phyloP scores from a whole-genome alignment of 2,113 vertebrate species.

The Acinonyx jubatus region DNA sequence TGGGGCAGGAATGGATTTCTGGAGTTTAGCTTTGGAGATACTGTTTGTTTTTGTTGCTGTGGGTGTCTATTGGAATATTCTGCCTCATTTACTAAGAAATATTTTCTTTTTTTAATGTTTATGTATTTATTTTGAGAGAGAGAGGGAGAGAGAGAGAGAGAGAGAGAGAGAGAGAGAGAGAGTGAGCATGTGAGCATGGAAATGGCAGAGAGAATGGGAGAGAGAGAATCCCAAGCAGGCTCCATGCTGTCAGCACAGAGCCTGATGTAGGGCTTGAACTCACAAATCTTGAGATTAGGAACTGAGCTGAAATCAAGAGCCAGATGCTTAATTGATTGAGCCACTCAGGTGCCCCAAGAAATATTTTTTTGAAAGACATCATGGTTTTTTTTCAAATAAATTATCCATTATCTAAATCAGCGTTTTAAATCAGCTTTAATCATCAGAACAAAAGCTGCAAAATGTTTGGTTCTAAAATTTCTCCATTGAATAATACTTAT shows the following conservation, averaged over 20 bases:
- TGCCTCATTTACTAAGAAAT: background rate
- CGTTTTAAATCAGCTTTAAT: conserved; percentile 11
- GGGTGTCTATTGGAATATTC: background rate
- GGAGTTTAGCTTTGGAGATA: conserved; percentile 3
- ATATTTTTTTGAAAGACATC: background rate
- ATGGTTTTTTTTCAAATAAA: background rate
- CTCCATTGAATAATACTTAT: background rate
- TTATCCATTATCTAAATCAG: background rate
- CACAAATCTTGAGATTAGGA: too few species aligned
- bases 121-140: too few species aligned
- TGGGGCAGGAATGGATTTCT: background rate
- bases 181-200: too few species aligned
- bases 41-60: background rate
- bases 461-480: background rate
- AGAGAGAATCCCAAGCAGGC: too few species aligned
- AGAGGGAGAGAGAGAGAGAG: too few species aligned
- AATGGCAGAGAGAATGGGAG: too few species aligned
- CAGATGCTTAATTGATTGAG: too few species aligned
- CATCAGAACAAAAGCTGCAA: background rate
- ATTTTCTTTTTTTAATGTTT: background rate
- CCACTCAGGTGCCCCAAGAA: background rate
- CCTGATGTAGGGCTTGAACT: too few species aligned
- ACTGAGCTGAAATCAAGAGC: too few species aligned
- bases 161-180: too few species aligned
- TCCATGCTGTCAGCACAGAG: too few species aligned